These are phyloP conservation scores for Crocodylus rhombifer DNA, from an alignment of 2,797 vertebrate species.

Conservation along the genomic window DNA sequence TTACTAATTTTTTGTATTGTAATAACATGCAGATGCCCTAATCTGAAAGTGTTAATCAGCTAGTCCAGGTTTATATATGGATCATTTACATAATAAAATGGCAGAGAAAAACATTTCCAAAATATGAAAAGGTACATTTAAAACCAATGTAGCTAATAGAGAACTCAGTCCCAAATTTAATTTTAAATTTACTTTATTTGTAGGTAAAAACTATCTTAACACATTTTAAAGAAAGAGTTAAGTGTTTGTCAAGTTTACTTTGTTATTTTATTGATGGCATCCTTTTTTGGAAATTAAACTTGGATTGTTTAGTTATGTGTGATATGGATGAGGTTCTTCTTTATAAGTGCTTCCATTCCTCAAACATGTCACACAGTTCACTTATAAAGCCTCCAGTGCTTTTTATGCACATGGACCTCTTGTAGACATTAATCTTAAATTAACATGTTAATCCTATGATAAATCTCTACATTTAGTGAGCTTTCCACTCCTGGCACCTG, in stretches of 20 bases:
- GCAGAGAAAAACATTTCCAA: not conserved
- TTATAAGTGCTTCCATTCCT: not conserved
- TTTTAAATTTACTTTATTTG: no score
- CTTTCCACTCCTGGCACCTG: no score
- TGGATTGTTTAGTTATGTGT: not conserved
- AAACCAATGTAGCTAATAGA: not conserved
- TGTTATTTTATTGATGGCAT: not conserved
- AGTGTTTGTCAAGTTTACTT: no score
- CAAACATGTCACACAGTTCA: not conserved
- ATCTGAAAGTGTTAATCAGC: not conserved
- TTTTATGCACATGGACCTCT: not conserved
- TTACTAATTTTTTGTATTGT: not conserved
- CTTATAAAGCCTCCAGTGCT: not conserved
- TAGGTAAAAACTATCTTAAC: no score
- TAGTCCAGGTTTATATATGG: not conserved
- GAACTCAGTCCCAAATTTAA: not conserved
- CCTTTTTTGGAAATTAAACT: not conserved
- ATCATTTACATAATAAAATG: not conserved
- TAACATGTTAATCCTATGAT: no score
- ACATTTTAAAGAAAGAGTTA: no score
- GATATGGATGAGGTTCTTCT: not conserved
- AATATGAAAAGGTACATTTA: not conserved
- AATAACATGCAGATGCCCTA: not conserved
- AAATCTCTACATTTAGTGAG: no score
- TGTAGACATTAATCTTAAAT: no score